phyloP scores from a whole-genome alignment of 2,113 vertebrate genomes.

The Camelus bactrianus region DNA sequence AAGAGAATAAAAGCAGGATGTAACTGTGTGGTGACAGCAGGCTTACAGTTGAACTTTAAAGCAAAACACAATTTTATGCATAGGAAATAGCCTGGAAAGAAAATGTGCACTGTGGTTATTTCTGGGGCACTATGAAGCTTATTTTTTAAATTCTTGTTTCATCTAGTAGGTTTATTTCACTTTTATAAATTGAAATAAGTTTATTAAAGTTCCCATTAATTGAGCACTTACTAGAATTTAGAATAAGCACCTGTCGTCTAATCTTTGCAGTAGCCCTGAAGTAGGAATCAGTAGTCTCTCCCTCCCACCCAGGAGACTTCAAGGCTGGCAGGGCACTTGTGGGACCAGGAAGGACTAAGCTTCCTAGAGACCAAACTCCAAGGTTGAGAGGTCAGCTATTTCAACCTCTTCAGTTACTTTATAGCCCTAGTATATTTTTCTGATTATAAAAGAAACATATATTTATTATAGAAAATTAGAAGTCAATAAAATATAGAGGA shows the following conservation, averaged over 20 bases:
- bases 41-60: neutral
- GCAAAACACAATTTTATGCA: neutral
- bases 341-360: neutral
- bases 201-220: neutral
- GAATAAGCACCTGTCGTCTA: neutral
- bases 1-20: constrained; percentile 45
- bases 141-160: neutral
- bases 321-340: neutral
- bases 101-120: neutral
- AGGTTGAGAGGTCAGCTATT: neutral
- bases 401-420: neutral
- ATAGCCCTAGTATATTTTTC: neutral
- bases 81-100: neutral
- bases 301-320: neutral
- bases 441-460: neutral
- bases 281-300: neutral
- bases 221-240: neutral
- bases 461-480: neutral
- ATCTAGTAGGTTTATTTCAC: neutral
- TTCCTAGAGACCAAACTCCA: neutral
- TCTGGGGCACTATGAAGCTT: neutral
- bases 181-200: neutral
- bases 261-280: neutral
- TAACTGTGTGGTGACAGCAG: neutral
- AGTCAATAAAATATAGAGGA: neutral